These are phyloP conservation scores for Sthenelais limicola DNA, from an alignment of 2,888 invertebrate species.

Conservation along the genomic window DNA sequence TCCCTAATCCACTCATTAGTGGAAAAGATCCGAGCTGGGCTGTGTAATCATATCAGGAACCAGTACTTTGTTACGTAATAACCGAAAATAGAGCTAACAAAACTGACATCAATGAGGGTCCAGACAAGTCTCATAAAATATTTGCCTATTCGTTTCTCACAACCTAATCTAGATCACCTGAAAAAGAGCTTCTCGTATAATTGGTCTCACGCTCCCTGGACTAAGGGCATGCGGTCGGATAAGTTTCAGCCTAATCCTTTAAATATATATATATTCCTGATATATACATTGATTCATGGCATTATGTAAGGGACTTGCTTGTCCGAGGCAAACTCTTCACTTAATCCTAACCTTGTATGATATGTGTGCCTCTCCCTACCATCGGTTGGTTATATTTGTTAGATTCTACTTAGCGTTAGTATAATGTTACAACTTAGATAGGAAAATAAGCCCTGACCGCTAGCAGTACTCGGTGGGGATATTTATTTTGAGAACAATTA, in stretches of 20 bases:
- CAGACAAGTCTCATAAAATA: not conserved
- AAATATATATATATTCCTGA: not conserved
- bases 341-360: too few species aligned
- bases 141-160: not conserved
- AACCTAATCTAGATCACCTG: constrained; percentile 20
- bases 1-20: constrained; percentile 34
- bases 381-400: too few species aligned
- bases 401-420: too few species aligned
- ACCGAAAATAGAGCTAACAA: too few species aligned
- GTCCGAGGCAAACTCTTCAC: too few species aligned
- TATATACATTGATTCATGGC: constrained; percentile 4
- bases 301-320: not conserved
- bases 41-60: constrained; percentile 26
- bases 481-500: too few species aligned
- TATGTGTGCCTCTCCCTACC: too few species aligned
- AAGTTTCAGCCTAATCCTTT: constrained; percentile 12
- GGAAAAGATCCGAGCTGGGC: constrained; percentile 23
- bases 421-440: too few species aligned
- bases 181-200: constrained; percentile 14
- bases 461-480: too few species aligned
- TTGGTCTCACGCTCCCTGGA: constrained; percentile 7
- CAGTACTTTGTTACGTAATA: constrained; percentile 7
- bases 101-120: constrained; percentile 4
- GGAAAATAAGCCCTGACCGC: too few species aligned
- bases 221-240: not conserved